Evolutionary conservation across 2,888 invertebrate species (phyloP), one percentile per base, ranked within the genome.

Genomic region (Melanargia galathea): DNA sequence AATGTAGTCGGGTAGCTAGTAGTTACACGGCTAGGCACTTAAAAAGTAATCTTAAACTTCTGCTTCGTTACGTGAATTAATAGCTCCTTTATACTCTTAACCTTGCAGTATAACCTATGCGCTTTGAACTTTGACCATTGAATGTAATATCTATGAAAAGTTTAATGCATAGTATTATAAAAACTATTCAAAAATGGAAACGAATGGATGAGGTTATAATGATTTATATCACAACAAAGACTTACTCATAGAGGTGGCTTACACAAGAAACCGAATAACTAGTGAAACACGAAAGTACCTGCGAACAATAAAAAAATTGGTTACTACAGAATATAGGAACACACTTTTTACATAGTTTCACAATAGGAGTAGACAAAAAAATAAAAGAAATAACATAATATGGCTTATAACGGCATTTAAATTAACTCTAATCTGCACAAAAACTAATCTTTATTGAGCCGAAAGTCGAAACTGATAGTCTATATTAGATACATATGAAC

Each of bases 11-110:
- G 43, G 43, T 16, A 43, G 43, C 18, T 16, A 43, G 40, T 55
- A 30, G 43, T 54, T 51, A 30, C 30, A 18, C n/a, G 16, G 49
- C 1, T 18, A 18, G 30, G 18, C 30, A 51, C 30, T 51, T 30
- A 51, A 51, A 49, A 51, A 18, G 30, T 16, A 51, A 51, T 51
- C 30, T 33, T 16, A 33, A 18, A 6, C 30, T 30, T 45, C 24
- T 43, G 18, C 51, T 51, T 51, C 16, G 51, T 20, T 54, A 54
- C 33, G 20, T 54, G 35, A 13, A 35, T 54, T 52, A 52, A 20
- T 35, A 52, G 40, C 40, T 40, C 16, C 16, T 16, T 8, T 16
- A 43, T 8, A 43, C 3, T 26, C 18, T 2, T 43, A 43, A 8
- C 43, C 2, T 35, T 54, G 20, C n/a, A 55, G 10, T 30, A 30